phyloP scores from a whole-genome alignment of 1,140 invertebrate species.

The Trachelipus rathkii region DNA sequence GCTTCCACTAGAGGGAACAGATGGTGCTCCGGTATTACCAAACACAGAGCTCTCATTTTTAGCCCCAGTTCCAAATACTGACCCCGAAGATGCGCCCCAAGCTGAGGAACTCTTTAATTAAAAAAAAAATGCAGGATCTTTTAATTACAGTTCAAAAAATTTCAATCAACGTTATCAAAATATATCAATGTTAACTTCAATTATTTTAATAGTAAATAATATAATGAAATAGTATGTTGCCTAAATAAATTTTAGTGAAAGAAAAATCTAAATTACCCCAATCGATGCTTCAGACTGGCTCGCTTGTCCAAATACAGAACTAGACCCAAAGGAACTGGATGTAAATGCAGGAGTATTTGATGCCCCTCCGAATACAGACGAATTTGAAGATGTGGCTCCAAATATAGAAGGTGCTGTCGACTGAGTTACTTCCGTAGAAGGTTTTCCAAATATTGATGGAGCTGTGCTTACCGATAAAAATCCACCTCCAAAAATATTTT shows the following conservation, averaged over 20 bases:
- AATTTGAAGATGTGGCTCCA: not conserved
- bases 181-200: too few species aligned
- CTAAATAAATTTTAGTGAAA: too few species aligned
- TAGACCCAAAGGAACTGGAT: not conserved
- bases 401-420: not conserved
- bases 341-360: not conserved
- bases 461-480: not conserved
- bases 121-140: too few species aligned
- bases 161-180: too few species aligned
- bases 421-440: not conserved
- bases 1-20: not conserved
- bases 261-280: too few species aligned
- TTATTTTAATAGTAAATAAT: too few species aligned
- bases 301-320: not conserved
- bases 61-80: not conserved
- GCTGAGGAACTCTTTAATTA: too few species aligned
- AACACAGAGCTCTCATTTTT: not conserved
- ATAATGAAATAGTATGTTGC: too few species aligned
- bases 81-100: not conserved
- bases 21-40: not conserved
- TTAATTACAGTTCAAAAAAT: too few species aligned
- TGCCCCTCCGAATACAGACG: not conserved
- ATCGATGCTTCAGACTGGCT: too few species aligned
- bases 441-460: not conserved
- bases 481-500: not conserved